Evolutionary conservation across 2,113 vertebrate species (phyloP).

Genomic region (Rhinogobius similis): DNA sequence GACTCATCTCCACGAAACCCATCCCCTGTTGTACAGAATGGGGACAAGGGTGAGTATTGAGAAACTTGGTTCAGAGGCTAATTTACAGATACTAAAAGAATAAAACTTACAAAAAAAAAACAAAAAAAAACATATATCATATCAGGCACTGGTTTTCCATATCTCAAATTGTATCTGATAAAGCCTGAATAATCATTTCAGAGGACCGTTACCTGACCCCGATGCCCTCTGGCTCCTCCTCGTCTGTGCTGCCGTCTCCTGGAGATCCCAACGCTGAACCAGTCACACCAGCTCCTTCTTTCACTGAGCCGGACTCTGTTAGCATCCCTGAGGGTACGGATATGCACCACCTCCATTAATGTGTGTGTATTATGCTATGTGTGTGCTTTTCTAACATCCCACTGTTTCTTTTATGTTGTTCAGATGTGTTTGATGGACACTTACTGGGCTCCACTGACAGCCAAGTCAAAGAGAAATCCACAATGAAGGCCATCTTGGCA

Average conservation of each 20-base stretch:
- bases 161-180: not conserved
- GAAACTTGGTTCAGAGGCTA: too few relatives aligned
- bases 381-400: not conserved
- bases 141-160: too few relatives aligned
- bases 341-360: not conserved
- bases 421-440: slow-evolving; percentile 96
- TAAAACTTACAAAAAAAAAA: not conserved
- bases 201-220: slow-evolving; percentile 91
- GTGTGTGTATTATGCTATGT: not conserved
- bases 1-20: slow-evolving; percentile 93
- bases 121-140: not conserved
- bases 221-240: slow-evolving; percentile 81
- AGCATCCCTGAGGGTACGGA: slow-evolving; percentile 87
- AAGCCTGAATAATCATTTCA: slow-evolving; percentile 49
- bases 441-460: slow-evolving; percentile 90
- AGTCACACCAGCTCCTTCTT: slow-evolving; percentile 63
- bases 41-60: slow-evolving; percentile 86
- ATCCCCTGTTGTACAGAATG: slow-evolving; percentile 90
- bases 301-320: slow-evolving; percentile 84
- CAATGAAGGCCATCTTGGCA: slow-evolving; percentile 98
- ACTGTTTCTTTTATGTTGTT: slow-evolving; percentile 10
- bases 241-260: slow-evolving; percentile 81
- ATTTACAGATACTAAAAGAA: too few relatives aligned
- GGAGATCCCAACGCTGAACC: slow-evolving; percentile 82
- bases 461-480: slow-evolving; percentile 98